Percentiles rank a stretch among this genome's conserved stretches.
Conservation (phyloP, 2,797 vertebrate species). For the Pangasius larnaudii region DNA sequence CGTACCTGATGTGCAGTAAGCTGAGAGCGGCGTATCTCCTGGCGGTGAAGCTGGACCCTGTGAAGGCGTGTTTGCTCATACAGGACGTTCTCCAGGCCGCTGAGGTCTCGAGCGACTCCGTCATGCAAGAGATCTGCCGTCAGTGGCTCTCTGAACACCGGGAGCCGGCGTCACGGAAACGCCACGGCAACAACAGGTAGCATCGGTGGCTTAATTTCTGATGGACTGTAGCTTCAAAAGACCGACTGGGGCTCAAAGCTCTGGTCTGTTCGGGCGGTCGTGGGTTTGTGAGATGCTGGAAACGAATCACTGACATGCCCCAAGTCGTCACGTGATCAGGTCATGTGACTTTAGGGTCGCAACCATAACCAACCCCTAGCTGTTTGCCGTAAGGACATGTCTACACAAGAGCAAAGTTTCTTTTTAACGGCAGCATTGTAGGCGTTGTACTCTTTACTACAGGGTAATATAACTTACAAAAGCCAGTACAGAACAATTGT, state of each 20-base stretch:
- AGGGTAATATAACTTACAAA: not conserved
- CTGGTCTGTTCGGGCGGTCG: conserved; percentile 12
- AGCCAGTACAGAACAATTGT: not conserved
- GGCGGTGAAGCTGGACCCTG: conserved; percentile 88
- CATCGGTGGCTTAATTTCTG: not conserved
- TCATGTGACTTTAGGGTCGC: not conserved
- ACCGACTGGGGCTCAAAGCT: not conserved
- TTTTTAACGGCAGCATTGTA: not conserved
- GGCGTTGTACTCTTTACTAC: not conserved
- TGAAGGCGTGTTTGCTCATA: conserved; percentile 80
- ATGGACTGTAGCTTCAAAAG: not conserved
- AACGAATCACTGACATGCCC: conserved; percentile 61
- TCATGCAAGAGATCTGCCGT: conserved; percentile 90
- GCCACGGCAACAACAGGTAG: conserved; percentile 63
- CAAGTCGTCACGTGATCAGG: not conserved
- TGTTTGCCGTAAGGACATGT: not conserved
- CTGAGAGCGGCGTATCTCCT: conserved; percentile 91
- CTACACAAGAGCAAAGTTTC: not conserved
- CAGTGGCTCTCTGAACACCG: conserved; percentile 92
- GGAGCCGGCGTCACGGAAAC: conserved; percentile 67
- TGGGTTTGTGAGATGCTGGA: not conserved
- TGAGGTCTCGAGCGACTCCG: conserved; percentile 78
- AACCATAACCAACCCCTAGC: too few relatives aligned
- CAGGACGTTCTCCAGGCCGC: conserved; percentile 88
- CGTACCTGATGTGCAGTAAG: conserved; percentile 88